Evolutionary conservation across 2,888 invertebrate genomes (phyloP).

Genomic region (Hirtodrosophila cameraria): DNA sequence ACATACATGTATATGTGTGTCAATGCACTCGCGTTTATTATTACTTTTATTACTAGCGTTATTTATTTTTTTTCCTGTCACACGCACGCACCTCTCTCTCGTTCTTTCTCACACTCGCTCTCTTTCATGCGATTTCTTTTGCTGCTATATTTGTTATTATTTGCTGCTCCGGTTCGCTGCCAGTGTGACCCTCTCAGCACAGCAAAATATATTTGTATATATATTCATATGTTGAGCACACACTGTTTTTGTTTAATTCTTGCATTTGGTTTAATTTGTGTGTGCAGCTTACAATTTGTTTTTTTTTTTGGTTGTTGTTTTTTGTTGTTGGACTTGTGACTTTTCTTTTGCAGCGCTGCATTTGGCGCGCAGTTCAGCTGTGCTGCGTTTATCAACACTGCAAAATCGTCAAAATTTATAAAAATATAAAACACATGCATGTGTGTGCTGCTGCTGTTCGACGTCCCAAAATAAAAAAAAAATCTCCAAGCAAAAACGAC

Average conservation of each 20-base stretch:
- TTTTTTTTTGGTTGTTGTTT: not conserved
- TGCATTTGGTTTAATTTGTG: not conserved
- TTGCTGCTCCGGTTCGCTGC: constrained; percentile 19
- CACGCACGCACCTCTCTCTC: constrained; percentile 12
- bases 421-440: constrained; percentile 13
- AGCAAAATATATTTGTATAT: constrained; percentile 17
- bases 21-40: constrained; percentile 57
- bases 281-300: too few species aligned
- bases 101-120: constrained; percentile 2
- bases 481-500: constrained; percentile 1
- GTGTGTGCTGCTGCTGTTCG: constrained; percentile 22
- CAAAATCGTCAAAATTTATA: constrained; percentile 18
- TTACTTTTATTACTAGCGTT: constrained; percentile 52
- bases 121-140: constrained; percentile 5
- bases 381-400: constrained; percentile 43
- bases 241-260: constrained; percentile 8
- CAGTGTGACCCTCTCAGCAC: constrained; percentile 44
- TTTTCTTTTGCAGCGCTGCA: constrained; percentile 3
- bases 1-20: constrained; percentile 43
- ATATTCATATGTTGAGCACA: constrained; percentile 28
- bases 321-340: not conserved
- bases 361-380: constrained; percentile 45
- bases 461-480: constrained; percentile 26
- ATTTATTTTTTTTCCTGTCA: constrained; percentile 23
- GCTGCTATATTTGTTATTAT: constrained; percentile 48